Evolutionary conservation across 2,113 vertebrate genomes (phyloP), one percentile per base, ranked within the genome.

Genomic region (Ceuthmochares aereus): DNA sequence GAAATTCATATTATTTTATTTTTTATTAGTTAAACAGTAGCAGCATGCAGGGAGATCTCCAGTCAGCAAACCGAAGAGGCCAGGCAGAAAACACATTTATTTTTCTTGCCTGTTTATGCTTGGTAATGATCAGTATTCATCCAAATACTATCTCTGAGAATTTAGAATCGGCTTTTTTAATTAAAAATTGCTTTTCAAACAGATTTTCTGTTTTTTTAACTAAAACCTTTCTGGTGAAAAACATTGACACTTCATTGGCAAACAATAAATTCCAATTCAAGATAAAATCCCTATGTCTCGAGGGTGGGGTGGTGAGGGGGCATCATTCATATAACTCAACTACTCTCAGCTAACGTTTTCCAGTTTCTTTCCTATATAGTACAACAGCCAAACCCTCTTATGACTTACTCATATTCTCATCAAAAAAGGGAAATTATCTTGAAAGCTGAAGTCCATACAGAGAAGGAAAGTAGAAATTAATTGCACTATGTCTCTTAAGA

Each of bases 1-100:
- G 63, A 93, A 92, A 92, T 63, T 89, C 21, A 15, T 93, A 93
- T 74, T 96, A 86, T 91, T 90, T 77, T 88, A 63, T 77, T 80
- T 87, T 95, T 94, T 90, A 73, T 87, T 87, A 73, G 58, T 89
- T 89, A 94, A 94, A 84, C 7, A 43, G 52, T 13, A 89, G 69
- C 60, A 90, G 15, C 60, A 30, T 32, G 47, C 74, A 69, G 63
- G 59, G 74, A 87, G 37, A 40, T 84, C 76, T 89, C 66, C 42
- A 34, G 70, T 69, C 88, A 76, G 56, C 42, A 64, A 90, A 72
- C 19, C 29, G 77, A 69, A 88, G 56, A 67, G 76, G 52, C 8
- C 14, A 21, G 45, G 51, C 26, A 86, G 42, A 84, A 92, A 80
- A 73, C 1, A 11, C 23, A 12, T 51, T 37, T 56, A 17, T 92